Base-by-base conservation (phyloP, 2,797 vertebrate species). In the Gadopsis marmoratus region DNA sequence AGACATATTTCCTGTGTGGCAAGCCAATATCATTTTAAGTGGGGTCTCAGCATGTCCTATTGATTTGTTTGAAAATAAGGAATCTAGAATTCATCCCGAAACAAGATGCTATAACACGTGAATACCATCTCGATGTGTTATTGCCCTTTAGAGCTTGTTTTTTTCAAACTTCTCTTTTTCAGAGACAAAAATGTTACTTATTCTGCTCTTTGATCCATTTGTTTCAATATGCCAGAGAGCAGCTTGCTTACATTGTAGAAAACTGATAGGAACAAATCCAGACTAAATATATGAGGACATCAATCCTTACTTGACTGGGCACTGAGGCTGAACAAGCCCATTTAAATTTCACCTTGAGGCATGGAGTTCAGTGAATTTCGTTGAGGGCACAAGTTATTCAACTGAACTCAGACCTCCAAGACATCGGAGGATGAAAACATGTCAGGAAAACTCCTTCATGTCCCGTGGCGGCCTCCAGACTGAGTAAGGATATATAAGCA, bases 381-480 rank as follows among this genome's bases (percentile, higher is more conserved):
- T 43, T 23, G 63, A 35, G 56, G 60, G 76, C 13, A 63, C 31
- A 71, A 39, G 33, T 26, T 58, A 60, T 79, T 61, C 48, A 60
- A 35, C 66, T 37, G 39, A 71, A 78, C 41, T 78, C 80, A 81
- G 65, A 73, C 75, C 65, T 82, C 60, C 48, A 16, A 81, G 55
- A 86, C 67, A 84, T 81, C 31, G 48, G 71, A 76, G 83, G 76
- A 87, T 83, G 82, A 84, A 87, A 87, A 86, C 50, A 61, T 60
- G 76, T 77, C 71, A 73, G 59, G 37, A 83, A 74, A 79, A 35
- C 48, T 37, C 45, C 54, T 78, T 74, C 26, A 61, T 78, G 79
- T 83, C 85, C 81, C 33, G 6, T 35, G 66, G 76, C 29, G 23
- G 76, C 56, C 23, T 86, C 77, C 50, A 71, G 64, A 78, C 80